Conservation (phyloP, 2,113 vertebrate genomes). For the Pomatorhinus ruficollis region DNA sequence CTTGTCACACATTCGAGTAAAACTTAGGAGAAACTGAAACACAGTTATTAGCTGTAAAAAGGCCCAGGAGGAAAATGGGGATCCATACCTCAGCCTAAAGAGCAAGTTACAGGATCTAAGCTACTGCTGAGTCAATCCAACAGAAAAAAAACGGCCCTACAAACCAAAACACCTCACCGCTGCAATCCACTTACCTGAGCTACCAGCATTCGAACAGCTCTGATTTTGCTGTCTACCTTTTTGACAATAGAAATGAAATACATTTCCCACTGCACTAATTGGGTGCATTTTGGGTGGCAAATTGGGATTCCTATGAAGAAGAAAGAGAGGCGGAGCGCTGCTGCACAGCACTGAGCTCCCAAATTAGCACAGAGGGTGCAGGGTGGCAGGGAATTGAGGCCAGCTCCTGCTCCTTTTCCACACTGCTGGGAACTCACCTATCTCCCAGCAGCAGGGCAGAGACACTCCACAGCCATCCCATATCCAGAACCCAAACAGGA, state of each 20-base stretch:
- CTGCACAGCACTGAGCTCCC: background rate
- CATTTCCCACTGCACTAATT: background rate
- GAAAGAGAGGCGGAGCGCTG: accelerated
- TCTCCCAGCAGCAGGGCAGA: background rate
- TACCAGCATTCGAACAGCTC: background rate
- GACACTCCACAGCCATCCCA: background rate
- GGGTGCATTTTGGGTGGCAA: background rate
- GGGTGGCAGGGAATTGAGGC: background rate
- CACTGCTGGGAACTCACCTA: background rate
- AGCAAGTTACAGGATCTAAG: background rate
- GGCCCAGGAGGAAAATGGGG: background rate
- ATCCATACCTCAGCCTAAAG: background rate
- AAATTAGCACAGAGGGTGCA: accelerated
- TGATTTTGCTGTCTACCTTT: background rate
- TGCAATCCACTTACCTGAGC: background rate
- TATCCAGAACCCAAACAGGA: background rate
- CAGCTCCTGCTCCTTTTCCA: background rate
- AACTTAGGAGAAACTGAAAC: background rate
- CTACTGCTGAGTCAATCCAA: background rate
- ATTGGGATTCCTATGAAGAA: background rate
- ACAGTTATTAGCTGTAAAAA: background rate
- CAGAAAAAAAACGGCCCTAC: background rate
- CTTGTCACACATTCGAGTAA: background rate
- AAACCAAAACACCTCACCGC: background rate
- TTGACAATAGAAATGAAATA: background rate